These are phyloP conservation scores for Biston betularia DNA, from an alignment of 2,888 invertebrate genomes.

Conservation along the genomic window DNA sequence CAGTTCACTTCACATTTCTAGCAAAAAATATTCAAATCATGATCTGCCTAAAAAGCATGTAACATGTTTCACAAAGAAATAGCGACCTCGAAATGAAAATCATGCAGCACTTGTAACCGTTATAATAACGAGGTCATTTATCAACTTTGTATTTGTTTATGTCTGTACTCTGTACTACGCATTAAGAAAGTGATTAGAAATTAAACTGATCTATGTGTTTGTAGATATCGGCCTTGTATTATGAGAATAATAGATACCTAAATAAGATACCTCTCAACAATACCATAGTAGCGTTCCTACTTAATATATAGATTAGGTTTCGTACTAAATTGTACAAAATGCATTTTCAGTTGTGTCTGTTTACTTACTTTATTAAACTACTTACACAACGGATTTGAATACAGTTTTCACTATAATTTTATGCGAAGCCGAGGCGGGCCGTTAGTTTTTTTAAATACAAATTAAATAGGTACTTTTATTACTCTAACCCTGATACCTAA, in stretches of 20 bases:
- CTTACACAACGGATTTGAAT: no score
- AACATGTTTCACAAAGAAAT: slow-evolving; percentile 76
- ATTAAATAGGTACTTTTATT: slow-evolving; percentile 2
- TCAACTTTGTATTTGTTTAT: slow-evolving; percentile 81
- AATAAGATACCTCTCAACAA: not conserved
- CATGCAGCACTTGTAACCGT: slow-evolving; percentile 81
- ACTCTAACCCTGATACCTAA: slow-evolving; percentile 7
- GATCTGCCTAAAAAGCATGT: slow-evolving; percentile 70
- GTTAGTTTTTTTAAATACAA: not conserved
- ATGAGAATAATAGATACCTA: not conserved
- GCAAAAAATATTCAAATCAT: slow-evolving; percentile 64
- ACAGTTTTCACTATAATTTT: no score
- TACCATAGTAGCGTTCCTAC: no score
- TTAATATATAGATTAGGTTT: no score
- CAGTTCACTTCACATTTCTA: slow-evolving; percentile 35
- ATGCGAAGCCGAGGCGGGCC: no score
- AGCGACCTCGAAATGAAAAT: slow-evolving; percentile 82
- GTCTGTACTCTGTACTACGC: slow-evolving; percentile 64
- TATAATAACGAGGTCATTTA: slow-evolving; percentile 84
- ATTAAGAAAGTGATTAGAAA: slow-evolving; percentile 61
- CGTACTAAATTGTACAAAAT: no score
- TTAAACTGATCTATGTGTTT: slow-evolving; percentile 2
- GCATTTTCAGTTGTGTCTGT: no score
- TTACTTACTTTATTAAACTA: no score
- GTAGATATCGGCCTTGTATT: not conserved